Evolutionary conservation across 2,888 invertebrate species (phyloP).

Genomic region (Aporophyla nigra): DNA sequence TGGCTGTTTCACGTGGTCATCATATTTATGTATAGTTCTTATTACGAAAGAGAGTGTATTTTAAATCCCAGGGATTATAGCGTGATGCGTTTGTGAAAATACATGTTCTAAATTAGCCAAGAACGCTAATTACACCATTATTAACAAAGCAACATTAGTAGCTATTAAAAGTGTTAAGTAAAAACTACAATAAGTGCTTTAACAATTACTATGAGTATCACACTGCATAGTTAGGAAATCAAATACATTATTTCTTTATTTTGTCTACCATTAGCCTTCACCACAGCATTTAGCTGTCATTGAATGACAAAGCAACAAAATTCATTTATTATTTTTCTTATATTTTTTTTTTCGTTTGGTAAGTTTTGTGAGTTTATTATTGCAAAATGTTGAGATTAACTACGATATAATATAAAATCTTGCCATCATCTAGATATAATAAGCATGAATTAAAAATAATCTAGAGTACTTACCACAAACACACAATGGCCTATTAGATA

Average conservation of each 20-base stretch:
- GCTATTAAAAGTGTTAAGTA: slow-evolving; percentile 52
- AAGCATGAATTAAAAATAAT: background rate
- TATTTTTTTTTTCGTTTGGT: background rate
- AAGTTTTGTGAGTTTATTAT: background rate
- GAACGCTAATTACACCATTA: slow-evolving; percentile 47
- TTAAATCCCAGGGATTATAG: background rate
- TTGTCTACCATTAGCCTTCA: slow-evolving; percentile 73
- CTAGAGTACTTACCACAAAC: background rate
- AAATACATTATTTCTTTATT: slow-evolving; percentile 69
- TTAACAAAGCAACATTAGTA: slow-evolving; percentile 54
- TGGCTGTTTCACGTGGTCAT: background rate
- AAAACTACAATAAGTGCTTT: slow-evolving; percentile 59
- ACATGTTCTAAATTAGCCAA: slow-evolving; percentile 42
- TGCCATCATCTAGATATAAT: background rate
- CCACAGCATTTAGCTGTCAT: slow-evolving; percentile 14
- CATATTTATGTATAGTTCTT: background rate
- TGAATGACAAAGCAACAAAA: slow-evolving; percentile 7
- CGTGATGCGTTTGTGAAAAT: slow-evolving; percentile 15
- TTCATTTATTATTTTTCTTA: background rate
- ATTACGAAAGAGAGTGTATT: background rate
- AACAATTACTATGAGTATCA: slow-evolving; percentile 53
- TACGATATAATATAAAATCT: background rate
- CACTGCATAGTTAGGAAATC: slow-evolving; percentile 65
- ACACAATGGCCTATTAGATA: slow-evolving; percentile 23
- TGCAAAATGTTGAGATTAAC: slow-evolving; percentile 1